These are phyloP conservation scores for Mergus octosetaceus DNA, from an alignment of 2,797 vertebrate genomes.

Conservation along the genomic window DNA sequence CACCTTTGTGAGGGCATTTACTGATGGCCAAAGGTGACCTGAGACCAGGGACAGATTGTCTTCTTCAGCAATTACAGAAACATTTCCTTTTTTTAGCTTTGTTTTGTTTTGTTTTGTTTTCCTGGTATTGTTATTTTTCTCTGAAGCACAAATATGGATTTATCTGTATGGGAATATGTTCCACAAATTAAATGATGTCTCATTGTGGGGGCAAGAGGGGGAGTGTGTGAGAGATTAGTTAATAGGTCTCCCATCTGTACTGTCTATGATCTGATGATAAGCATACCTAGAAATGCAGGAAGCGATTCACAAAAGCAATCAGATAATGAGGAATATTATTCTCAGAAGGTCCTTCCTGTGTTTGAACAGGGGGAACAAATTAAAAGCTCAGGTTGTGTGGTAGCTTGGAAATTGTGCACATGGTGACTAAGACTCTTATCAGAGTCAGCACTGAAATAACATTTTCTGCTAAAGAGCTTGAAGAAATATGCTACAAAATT, in stretches of 20 bases:
- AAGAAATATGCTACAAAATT: constrained; percentile 70
- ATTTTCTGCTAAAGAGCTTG: constrained; percentile 69
- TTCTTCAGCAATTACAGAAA: neutral
- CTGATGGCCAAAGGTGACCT: neutral
- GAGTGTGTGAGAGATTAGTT: neutral
- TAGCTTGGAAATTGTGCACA: constrained; percentile 60
- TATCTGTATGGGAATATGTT: neutral
- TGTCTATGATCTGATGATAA: constrained; percentile 50
- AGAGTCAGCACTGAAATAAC: constrained; percentile 61
- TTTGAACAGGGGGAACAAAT: constrained; percentile 65
- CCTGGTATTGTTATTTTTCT: constrained; percentile 17
- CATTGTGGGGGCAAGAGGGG: neutral
- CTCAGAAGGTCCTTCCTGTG: constrained; percentile 68
- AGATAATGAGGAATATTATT: constrained; percentile 70
- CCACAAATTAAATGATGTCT: constrained; percentile 39
- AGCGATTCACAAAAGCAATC: constrained; percentile 68
- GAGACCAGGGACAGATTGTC: neutral
- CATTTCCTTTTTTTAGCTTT: neutral
- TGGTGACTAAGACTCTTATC: constrained; percentile 61
- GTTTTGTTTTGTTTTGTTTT: neutral
- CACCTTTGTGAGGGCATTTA: neutral
- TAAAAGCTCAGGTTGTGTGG: constrained; percentile 61
- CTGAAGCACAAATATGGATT: constrained; percentile 43
- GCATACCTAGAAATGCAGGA: constrained; percentile 58
- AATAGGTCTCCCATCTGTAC: constrained; percentile 57